A percentile compares a stretch with the other conserved stretches of the same genome.
Conservation (phyloP, 2,888 invertebrate genomes). For the Dioctria linearis region DNA sequence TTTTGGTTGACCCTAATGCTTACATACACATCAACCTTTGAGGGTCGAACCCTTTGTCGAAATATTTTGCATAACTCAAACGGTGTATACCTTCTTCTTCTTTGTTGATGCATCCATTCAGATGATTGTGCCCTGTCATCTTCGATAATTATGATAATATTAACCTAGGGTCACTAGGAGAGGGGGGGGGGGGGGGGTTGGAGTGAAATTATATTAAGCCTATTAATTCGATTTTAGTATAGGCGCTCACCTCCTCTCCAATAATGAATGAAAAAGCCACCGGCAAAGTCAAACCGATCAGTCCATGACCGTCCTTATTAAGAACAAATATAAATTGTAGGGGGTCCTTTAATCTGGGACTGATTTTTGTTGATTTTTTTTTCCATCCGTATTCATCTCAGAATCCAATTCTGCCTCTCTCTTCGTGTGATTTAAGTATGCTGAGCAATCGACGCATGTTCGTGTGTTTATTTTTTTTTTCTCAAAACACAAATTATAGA, state of each 20-base stretch:
- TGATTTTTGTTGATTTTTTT: neutral
- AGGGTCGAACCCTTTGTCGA: no score
- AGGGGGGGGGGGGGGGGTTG: no score
- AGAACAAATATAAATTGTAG: slow-evolving; percentile 5
- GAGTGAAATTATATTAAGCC: neutral
- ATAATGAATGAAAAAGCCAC: neutral
- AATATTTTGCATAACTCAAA: no score
- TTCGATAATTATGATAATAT: slow-evolving; percentile 4
- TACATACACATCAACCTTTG: no score
- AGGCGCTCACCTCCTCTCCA: neutral
- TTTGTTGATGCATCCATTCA: no score
- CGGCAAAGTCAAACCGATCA: neutral
- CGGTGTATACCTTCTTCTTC: no score
- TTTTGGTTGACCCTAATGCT: no score
- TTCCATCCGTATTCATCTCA: neutral
- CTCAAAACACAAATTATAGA: neutral
- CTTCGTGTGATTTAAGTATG: neutral
- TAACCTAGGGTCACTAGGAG: neutral
- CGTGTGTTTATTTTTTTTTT: neutral
- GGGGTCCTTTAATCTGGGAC: slow-evolving; percentile 8
- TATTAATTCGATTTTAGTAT: slow-evolving; percentile 7
- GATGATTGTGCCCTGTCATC: slow-evolving; percentile 4
- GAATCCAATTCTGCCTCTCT: neutral
- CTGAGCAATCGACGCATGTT: neutral
- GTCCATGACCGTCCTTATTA: slow-evolving; percentile 13